Percentiles rank a stretch among this genome's conserved stretches.
phyloP scores from a whole-genome alignment of 2,797 vertebrate species.

The Taenioides sp. region DNA sequence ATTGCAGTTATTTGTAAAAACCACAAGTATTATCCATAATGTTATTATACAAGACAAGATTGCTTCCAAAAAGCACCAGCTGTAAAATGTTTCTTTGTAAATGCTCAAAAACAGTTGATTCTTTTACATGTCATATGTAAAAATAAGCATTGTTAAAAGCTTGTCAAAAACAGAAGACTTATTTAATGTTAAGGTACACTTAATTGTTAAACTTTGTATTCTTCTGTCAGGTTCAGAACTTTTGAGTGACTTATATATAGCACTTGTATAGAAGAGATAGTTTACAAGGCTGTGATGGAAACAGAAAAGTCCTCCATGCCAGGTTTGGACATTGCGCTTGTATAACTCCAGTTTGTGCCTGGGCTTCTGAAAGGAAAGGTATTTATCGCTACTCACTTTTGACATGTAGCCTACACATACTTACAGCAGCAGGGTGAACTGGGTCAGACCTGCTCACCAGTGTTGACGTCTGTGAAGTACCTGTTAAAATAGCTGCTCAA shows the following conservation, averaged over 20 bases:
- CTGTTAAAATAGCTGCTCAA: conserved; percentile 43
- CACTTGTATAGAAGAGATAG: neutral
- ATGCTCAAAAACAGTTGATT: neutral
- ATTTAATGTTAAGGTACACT: too few relatives aligned
- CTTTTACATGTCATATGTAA: neutral
- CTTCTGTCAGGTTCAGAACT: neutral
- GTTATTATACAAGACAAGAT: neutral
- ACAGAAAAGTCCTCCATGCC: neutral
- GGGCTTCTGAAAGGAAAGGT: conserved; percentile 2
- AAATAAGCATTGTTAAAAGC: too few relatives aligned
- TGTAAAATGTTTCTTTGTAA: too few relatives aligned
- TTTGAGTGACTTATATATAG: neutral
- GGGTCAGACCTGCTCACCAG: conserved; percentile 46
- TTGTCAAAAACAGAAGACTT: too few relatives aligned
- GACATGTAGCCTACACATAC: conserved; percentile 12
- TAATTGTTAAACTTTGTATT: neutral
- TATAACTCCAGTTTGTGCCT: neutral
- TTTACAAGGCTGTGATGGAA: neutral
- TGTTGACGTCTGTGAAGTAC: conserved; percentile 56
- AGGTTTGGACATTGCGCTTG: neutral
- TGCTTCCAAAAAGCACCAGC: neutral
- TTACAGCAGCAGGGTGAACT: conserved; percentile 31
- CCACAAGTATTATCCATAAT: neutral
- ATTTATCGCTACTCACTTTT: conserved; percentile 16
- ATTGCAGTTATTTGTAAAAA: neutral